Conservation (phyloP, 2,113 vertebrate genomes). For the Grus americana region DNA sequence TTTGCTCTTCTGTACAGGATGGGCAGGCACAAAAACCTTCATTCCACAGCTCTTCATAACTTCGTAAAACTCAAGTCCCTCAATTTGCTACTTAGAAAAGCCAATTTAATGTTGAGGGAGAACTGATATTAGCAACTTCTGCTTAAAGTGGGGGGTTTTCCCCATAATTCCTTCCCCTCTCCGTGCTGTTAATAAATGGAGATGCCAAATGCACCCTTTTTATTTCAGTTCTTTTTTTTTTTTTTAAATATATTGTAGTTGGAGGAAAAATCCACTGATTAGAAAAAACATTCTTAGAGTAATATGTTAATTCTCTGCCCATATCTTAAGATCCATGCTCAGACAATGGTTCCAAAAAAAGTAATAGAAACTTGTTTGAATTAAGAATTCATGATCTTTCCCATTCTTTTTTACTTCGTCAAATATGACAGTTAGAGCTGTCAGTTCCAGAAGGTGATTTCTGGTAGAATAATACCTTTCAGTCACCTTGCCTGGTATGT, state of each 20-base stretch:
- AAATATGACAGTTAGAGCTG: constrained; percentile 18
- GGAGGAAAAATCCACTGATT: background rate
- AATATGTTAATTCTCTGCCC: background rate
- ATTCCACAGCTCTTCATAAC: background rate
- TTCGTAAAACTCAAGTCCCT: background rate
- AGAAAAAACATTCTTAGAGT: background rate
- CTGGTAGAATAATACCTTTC: background rate
- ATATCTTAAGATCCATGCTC: background rate
- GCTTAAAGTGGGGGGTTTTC: background rate
- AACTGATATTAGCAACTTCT: background rate
- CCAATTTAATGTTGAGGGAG: background rate
- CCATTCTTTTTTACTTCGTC: background rate
- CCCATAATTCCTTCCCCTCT: background rate
- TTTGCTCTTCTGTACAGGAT: background rate
- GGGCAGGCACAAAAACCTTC: background rate
- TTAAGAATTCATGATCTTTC: constrained; percentile 19
- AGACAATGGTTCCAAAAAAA: background rate
- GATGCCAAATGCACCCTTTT: background rate
- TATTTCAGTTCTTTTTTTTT: background rate
- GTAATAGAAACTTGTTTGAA: background rate
- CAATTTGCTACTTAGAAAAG: background rate
- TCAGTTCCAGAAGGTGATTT: constrained; percentile 16
- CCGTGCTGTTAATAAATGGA: background rate
- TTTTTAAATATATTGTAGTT: background rate
- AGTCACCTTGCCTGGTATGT: background rate